These are phyloP conservation scores for Sciurus vulgaris DNA, from an alignment of 2,797 vertebrate genomes.

Conservation along the genomic window DNA sequence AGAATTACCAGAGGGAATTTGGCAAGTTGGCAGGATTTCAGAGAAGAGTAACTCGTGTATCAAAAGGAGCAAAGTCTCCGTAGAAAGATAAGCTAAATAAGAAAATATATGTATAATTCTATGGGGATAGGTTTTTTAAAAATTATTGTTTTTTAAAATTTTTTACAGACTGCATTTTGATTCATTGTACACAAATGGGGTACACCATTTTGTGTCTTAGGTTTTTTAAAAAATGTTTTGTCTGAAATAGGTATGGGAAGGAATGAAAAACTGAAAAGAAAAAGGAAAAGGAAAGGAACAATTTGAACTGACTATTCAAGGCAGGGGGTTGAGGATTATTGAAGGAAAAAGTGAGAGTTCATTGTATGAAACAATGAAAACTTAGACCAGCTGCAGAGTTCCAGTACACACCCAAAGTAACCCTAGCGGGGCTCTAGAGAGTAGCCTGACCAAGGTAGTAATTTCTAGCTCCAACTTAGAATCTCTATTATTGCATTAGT, in stretches of 20 bases:
- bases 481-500: constrained; percentile 71
- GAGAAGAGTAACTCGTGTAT: neutral
- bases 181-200: no score
- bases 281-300: constrained; percentile 18
- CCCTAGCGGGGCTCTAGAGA: constrained; percentile 68
- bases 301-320: constrained; percentile 66
- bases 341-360: constrained; percentile 77
- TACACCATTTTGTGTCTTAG: no score
- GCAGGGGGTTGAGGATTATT: constrained; percentile 71
- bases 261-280: constrained; percentile 63
- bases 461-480: constrained; percentile 73
- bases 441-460: constrained; percentile 71
- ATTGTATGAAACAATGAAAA: constrained; percentile 70
- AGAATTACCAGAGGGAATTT: neutral
- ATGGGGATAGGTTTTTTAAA: neutral
- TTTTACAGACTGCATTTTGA: no score
- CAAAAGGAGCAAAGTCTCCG: neutral
- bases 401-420: constrained; percentile 71
- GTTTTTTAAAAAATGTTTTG: neutral
- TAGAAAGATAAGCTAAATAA: constrained; percentile 39
- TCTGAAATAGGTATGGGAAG: constrained; percentile 58
- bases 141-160: neutral
- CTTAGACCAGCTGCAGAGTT: constrained; percentile 71
- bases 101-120: constrained; percentile 44
- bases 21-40: constrained; percentile 29